Evolutionary conservation across 2,113 vertebrate species (phyloP).

Genomic region (Gavialis gangeticus): DNA sequence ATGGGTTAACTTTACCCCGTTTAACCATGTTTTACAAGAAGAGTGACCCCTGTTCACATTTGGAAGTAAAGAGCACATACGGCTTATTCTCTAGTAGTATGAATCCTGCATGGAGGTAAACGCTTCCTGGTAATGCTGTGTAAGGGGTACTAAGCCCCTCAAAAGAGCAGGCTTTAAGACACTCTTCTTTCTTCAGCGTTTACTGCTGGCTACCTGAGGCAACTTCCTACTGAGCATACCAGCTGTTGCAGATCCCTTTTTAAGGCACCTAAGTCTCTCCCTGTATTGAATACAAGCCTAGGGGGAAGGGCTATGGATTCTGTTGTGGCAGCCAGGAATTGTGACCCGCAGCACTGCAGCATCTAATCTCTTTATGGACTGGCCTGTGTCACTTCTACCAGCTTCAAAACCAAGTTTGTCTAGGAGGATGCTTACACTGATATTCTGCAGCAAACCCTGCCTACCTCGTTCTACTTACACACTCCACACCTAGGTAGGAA

Average conservation of each 20-base stretch:
- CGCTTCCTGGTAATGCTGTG: slow-evolving; percentile 40
- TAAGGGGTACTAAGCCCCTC: not conserved
- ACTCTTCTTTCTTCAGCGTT: not conserved
- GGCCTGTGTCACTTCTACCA: too few species aligned
- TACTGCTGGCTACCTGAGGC: not conserved
- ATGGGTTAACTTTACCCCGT: too few species aligned
- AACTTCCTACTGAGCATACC: not conserved
- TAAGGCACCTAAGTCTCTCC: not conserved
- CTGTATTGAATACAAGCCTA: too few species aligned
- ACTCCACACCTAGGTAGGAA: too few species aligned
- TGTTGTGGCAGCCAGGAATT: not conserved
- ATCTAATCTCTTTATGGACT: not conserved
- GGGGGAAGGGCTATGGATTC: not conserved
- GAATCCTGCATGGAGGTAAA: slow-evolving; percentile 41
- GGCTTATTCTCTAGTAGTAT: too few species aligned
- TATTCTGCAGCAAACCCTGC: too few species aligned
- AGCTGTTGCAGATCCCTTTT: not conserved
- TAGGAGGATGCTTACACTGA: too few species aligned
- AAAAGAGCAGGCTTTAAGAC: not conserved
- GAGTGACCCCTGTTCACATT: too few species aligned
- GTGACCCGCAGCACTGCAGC: not conserved
- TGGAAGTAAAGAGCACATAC: too few species aligned
- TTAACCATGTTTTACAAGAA: too few species aligned
- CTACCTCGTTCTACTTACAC: too few species aligned
- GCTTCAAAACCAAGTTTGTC: too few species aligned